Percentiles rank a stretch among this genome's conserved stretches.
Evolutionary conservation across 2,888 invertebrate species (phyloP).

Genomic region (Noctua pronuba): DNA sequence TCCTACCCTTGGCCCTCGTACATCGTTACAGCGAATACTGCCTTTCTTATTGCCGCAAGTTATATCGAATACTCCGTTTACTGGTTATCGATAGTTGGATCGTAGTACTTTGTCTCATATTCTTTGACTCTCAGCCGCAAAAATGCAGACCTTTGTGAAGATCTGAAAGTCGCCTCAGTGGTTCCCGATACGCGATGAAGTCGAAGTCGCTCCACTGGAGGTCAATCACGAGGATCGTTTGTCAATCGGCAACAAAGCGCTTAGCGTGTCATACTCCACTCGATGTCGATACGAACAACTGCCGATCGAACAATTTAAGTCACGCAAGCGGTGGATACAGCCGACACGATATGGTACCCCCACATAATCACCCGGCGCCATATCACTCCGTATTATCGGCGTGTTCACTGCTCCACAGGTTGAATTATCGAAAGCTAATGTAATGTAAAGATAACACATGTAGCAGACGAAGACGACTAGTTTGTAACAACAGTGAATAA

Average conservation of each 20-base stretch:
- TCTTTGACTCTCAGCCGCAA: slow-evolving; percentile 27
- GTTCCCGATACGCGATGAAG: slow-evolving; percentile 68
- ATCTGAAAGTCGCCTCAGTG: slow-evolving; percentile 63
- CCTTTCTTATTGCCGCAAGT: slow-evolving; percentile 42
- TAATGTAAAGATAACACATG: slow-evolving; percentile 75
- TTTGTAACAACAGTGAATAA: slow-evolving; percentile 60
- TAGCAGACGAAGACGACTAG: slow-evolving; percentile 54
- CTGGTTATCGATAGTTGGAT: slow-evolving; percentile 51
- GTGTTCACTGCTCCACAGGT: slow-evolving; percentile 74
- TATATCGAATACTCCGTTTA: slow-evolving; percentile 43
- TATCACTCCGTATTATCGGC: slow-evolving; percentile 69
- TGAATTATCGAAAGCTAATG: slow-evolving; percentile 74
- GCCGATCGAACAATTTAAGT: slow-evolving; percentile 78
- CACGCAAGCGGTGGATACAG: slow-evolving; percentile 77
- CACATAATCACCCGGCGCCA: slow-evolving; percentile 69
- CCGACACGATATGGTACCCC: slow-evolving; percentile 70
- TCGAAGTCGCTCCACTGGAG: slow-evolving; percentile 72
- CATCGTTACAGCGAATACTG: slow-evolving; percentile 45
- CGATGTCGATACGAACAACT: slow-evolving; percentile 80
- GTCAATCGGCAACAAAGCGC: slow-evolving; percentile 80
- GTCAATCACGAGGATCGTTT: slow-evolving; percentile 81
- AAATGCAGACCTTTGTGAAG: slow-evolving; percentile 58
- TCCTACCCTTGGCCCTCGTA: slow-evolving; percentile 20
- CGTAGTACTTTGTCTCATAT: slow-evolving; percentile 37
- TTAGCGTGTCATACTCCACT: slow-evolving; percentile 85